Conservation (phyloP, 1,140 invertebrate species). For the Magallana ariakensis region DNA sequence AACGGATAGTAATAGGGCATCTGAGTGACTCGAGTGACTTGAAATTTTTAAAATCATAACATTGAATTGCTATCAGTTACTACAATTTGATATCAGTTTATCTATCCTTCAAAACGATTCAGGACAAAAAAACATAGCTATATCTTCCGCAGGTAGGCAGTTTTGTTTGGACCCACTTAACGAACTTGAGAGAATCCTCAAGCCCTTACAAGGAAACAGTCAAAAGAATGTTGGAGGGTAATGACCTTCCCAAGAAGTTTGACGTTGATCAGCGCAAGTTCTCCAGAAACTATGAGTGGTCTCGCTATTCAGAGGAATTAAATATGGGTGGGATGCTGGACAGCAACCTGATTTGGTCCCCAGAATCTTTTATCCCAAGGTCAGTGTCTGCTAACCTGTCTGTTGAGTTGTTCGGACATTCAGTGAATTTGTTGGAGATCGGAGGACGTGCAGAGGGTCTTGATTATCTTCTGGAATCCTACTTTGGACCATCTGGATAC, state of each 20-base stretch:
- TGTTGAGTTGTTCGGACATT: slow-evolving; percentile 91
- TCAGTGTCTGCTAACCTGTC: slow-evolving; percentile 90
- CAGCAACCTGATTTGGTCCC: slow-evolving; percentile 89
- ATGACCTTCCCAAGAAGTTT: slow-evolving; percentile 86
- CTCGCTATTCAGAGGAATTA: slow-evolving; percentile 70
- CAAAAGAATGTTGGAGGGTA: slow-evolving; percentile 88
- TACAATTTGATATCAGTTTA: too few relatives aligned
- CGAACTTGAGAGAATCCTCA: slow-evolving; percentile 90
- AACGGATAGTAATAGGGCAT: too few relatives aligned
- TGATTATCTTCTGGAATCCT: slow-evolving; percentile 90
- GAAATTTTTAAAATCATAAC: too few relatives aligned
- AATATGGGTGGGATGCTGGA: slow-evolving; percentile 74
- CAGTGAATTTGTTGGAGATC: slow-evolving; percentile 92
- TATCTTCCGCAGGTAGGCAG: slow-evolving; percentile 85
- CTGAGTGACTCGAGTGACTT: too few relatives aligned
- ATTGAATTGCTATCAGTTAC: too few relatives aligned
- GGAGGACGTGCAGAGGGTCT: slow-evolving; percentile 91
- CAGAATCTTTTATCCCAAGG: slow-evolving; percentile 91
- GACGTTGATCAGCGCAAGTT: slow-evolving; percentile 91
- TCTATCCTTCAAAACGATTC: too few relatives aligned
- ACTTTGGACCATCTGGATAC: slow-evolving; percentile 83
- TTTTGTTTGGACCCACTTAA: slow-evolving; percentile 95
- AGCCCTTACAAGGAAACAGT: slow-evolving; percentile 90
- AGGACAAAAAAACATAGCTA: too few relatives aligned
- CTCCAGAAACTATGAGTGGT: slow-evolving; percentile 89